Evolutionary conservation across 2,113 vertebrate genomes (phyloP).

Genomic region (Natator depressus): DNA sequence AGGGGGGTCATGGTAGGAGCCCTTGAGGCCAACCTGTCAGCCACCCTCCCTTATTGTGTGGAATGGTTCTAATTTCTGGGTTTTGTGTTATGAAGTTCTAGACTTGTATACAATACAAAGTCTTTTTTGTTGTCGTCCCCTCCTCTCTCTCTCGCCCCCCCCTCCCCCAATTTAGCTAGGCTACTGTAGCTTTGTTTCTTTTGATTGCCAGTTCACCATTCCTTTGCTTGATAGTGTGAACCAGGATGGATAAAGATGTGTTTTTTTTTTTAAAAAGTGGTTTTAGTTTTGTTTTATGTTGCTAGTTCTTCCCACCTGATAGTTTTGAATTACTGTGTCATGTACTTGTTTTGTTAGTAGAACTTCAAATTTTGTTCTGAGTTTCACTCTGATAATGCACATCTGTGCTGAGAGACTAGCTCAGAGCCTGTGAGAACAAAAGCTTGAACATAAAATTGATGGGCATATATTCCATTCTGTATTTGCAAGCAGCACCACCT

Average conservation of each 20-base stretch:
- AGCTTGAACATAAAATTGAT: not conserved
- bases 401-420: no score
- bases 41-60: not conserved
- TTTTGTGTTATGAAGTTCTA: not conserved
- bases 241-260: no score
- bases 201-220: no score
- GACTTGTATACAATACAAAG: no score
- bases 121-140: no score
- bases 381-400: not conserved
- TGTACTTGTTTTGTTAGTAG: not conserved
- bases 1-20: no score
- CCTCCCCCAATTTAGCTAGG: no score
- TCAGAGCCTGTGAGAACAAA: not conserved
- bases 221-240: no score
- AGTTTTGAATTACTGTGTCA: not conserved
- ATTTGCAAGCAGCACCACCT: not conserved
- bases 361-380: no score
- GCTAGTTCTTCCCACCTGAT: not conserved
- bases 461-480: not conserved
- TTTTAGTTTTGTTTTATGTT: not conserved
- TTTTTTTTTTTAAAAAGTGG: not conserved
- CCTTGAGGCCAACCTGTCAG: not conserved
- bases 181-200: no score
- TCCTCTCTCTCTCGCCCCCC: no score
- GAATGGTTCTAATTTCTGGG: not conserved